Base-by-base conservation (phyloP, 2,888 invertebrate species). In the Cheilosia scutellata region DNA sequence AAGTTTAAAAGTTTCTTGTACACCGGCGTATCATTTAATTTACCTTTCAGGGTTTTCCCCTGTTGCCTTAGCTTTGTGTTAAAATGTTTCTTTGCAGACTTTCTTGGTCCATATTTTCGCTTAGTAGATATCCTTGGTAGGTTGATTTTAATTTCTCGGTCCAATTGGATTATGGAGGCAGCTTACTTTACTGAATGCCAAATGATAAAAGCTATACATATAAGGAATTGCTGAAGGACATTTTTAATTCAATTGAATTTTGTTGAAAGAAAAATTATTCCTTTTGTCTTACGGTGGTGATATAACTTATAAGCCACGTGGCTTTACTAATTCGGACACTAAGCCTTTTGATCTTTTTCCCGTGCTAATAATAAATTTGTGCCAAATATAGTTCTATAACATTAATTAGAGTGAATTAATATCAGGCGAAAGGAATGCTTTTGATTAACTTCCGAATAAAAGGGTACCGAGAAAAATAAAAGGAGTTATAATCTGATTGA, bases 171-270 rank as follows among this genome's bases (percentile, higher is more conserved):
- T 60, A 68, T 7, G 27, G 60, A 70, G 37, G 29, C 42, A 44
- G 42, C 42, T 72, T 62, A 66, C 31, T 77, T 62, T 11, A 49
- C 42, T 53, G 60, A 60, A 76, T 53, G 37, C 27, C 29, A 42
- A 55, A 62, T 55, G 11, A 53, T 70, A 37, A 77, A 70, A 62
- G 37, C 55, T 58, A 33, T 25, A n/a, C n/a, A n/a, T n/a, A 1
- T 11, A 27, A 40, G 27, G 13, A 58, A 58, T 29, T 58, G 20
- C 37, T 55, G 62, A 78, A 71, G 71, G 71, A 71, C 71, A 71
- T 33, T 71, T 70, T 77, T 60, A 62, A 71, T 77, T 63, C 55
- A 63, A 78, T 63, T 71, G 71, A 49, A 63, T 55, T 70, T 16
- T 13, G 44, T 47, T 31, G 20, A 71, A 70, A 62, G 40, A 37